Percentiles rank a stretch among this genome's conserved stretches.
These are phyloP conservation scores for Bufotes viridis DNA, from an alignment of 2,797 vertebrate genomes.

Conservation along the genomic window DNA sequence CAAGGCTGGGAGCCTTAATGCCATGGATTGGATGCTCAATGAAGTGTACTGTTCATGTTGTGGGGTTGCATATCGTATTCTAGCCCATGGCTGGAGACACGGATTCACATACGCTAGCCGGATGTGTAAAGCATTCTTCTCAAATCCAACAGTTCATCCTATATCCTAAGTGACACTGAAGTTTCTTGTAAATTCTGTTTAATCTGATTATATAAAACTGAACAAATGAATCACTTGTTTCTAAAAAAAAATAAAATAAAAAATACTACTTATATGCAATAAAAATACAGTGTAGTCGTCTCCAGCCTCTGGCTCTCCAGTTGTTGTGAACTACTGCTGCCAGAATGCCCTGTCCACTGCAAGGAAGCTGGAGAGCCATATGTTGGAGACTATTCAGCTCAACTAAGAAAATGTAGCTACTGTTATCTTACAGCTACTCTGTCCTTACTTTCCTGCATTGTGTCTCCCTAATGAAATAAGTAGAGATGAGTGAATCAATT, in stretches of 20 bases:
- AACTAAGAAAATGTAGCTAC: neutral
- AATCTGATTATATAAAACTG: slow-evolving; percentile 6
- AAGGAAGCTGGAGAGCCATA: neutral
- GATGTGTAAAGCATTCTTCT: slow-evolving; percentile 51
- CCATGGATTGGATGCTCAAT: slow-evolving; percentile 54
- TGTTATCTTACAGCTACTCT: neutral
- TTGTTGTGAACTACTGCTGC: neutral
- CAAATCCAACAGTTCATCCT: slow-evolving; percentile 47
- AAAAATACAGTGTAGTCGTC: neutral
- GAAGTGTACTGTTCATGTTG: slow-evolving; percentile 59
- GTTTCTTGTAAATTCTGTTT: neutral
- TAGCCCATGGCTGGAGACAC: slow-evolving; percentile 45
- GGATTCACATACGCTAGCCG: slow-evolving; percentile 50
- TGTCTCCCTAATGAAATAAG: neutral
- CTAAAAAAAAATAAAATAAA: neutral
- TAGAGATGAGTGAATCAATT: no score
- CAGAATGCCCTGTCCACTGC: neutral
- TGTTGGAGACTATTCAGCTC: neutral
- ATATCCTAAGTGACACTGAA: slow-evolving; percentile 25
- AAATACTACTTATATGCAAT: neutral
- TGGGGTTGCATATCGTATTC: slow-evolving; percentile 50
- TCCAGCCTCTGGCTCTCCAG: neutral
- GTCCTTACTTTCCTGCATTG: neutral
- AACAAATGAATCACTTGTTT: neutral
- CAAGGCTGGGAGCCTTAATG: slow-evolving; percentile 52